A percentile compares a stretch with the other conserved stretches of the same genome.
Conservation (phyloP, 2,888 invertebrate species). For the Cantharis rustica region DNA sequence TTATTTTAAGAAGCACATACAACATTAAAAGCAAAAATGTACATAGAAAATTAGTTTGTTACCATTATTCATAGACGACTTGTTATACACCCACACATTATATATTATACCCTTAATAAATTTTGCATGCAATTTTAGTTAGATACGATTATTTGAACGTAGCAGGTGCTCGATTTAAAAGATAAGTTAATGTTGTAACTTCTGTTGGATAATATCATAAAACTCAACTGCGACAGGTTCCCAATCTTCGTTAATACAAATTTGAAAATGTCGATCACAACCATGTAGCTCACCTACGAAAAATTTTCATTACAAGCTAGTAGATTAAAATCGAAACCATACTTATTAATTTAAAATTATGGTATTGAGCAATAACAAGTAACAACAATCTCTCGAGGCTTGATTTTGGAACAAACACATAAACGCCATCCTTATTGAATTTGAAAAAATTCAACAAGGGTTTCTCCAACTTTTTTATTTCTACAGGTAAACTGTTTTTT, state of each 20-base stretch:
- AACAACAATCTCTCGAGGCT: conserved; percentile 49
- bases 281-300: conserved; percentile 11
- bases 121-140: not conserved
- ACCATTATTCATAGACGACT: not conserved
- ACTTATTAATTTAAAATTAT: conserved; percentile 47
- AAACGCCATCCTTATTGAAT: conserved; percentile 38
- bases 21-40: not conserved
- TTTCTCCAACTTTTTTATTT: conserved; percentile 40
- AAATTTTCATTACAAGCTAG: not conserved
- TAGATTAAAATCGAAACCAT: conserved; percentile 18
- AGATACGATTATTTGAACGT: not conserved
- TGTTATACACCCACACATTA: not conserved
- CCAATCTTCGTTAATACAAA: not conserved
- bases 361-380: conserved; percentile 50
- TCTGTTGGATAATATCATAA: not conserved
- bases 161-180: not conserved
- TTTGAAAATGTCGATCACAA: not conserved
- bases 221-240: not conserved
- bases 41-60: not conserved
- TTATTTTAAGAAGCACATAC: not conserved
- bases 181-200: not conserved
- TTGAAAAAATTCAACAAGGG: conserved; percentile 44
- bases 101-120: not conserved
- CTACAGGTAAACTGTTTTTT: conserved; percentile 43
- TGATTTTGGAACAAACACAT: conserved; percentile 40